phyloP scores from a whole-genome alignment of 1,140 invertebrate genomes.

The Cheumatopsyche charites region DNA sequence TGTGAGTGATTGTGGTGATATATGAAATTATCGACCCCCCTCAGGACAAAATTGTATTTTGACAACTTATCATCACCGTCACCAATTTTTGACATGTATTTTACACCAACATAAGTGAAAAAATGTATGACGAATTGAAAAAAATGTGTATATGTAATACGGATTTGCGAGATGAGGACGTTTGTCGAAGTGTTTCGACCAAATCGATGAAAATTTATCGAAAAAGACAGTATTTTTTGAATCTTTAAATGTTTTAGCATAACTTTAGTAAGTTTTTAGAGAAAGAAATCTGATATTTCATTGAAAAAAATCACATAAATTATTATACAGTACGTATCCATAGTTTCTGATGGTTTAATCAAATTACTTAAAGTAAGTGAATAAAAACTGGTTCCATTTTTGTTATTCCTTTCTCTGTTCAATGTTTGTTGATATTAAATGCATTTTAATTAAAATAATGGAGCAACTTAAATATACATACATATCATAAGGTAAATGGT shows the following conservation, averaged over 20 bases:
- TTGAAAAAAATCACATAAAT: background rate
- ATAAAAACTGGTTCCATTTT: no score
- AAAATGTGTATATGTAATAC: background rate
- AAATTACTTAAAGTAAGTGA: no score
- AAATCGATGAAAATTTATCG: constrained; percentile 36
- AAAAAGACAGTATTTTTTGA: constrained; percentile 49
- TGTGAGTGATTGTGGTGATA: background rate
- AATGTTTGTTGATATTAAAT: no score
- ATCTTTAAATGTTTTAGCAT: constrained; percentile 43
- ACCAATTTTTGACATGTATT: no score
- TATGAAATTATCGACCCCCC: constrained; percentile 38
- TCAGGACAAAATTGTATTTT: background rate
- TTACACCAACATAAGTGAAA: no score
- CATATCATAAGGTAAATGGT: no score
- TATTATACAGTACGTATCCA: no score
- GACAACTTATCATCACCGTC: no score
- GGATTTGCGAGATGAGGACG: constrained; percentile 17
- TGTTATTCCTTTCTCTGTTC: no score
- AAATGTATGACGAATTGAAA: constrained; percentile 4
- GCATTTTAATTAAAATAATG: no score
- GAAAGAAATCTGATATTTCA: background rate
- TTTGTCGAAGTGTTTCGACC: constrained; percentile 42
- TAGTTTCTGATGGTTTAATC: no score
- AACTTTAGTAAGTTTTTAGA: constrained; percentile 4
- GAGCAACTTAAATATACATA: no score